phyloP scores from a whole-genome alignment of 2,888 invertebrate genomes.

The Caenorhabditis wallacei region DNA sequence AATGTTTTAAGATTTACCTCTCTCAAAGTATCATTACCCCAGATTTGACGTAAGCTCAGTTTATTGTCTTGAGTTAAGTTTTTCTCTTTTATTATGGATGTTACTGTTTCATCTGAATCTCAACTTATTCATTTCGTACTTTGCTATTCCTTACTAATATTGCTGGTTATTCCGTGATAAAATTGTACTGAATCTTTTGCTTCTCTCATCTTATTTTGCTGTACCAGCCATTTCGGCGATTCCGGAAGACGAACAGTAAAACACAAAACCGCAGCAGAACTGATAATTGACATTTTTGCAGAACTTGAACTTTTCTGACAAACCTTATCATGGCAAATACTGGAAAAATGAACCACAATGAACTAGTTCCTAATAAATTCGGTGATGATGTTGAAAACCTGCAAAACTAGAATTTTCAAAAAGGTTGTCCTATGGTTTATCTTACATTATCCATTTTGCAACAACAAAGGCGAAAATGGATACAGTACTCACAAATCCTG shows the following conservation, averaged over 20 bases:
- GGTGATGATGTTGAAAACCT: constrained; percentile 51
- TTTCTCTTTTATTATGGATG: constrained; percentile 39
- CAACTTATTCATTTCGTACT: background rate
- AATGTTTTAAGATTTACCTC: constrained; percentile 24
- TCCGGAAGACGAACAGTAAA: constrained; percentile 51
- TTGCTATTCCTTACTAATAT: constrained; percentile 15
- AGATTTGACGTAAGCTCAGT: constrained; percentile 41
- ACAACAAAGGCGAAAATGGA: constrained; percentile 39
- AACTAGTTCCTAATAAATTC: constrained; percentile 34
- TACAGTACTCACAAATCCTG: constrained; percentile 45
- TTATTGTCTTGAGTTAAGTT: constrained; percentile 39
- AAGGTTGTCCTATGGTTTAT: background rate
- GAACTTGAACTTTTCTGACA: background rate
- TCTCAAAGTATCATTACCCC: constrained; percentile 45
- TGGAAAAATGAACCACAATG: constrained; percentile 55
- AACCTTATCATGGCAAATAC: constrained; percentile 24
- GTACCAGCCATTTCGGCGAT: constrained; percentile 68
- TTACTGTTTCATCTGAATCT: constrained; percentile 31
- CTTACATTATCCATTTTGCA: constrained; percentile 62
- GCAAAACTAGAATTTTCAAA: background rate
- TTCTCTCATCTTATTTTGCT: constrained; percentile 55
- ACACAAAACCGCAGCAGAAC: constrained; percentile 36
- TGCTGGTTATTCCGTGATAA: constrained; percentile 54
- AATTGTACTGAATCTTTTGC: constrained; percentile 53
- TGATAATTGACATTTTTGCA: constrained; percentile 20